Base-by-base conservation (phyloP, 2,113 vertebrate species). In the Hippopotamus amphibius region DNA sequence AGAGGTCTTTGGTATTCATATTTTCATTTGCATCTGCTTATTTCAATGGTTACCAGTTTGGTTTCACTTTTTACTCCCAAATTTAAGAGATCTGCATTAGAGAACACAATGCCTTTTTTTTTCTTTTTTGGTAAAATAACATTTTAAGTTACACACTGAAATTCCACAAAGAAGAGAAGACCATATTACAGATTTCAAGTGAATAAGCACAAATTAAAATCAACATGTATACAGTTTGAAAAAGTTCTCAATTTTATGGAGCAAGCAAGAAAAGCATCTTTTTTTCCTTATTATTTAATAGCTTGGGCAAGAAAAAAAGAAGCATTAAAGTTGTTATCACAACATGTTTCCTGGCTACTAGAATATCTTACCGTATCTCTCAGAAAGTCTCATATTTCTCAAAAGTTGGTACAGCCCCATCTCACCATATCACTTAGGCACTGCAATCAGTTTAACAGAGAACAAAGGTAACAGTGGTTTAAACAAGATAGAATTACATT, bases 1-100 rank as follows among this genome's bases (percentile, higher is more conserved):
- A 68, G 63, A 43, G 7, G 68, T 21, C 53, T 43, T 86, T 65
- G 6, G 37, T n/a, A 41, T 46, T 57, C 30, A 21, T 46, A 59
- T 77, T 77, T 57, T 28, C 63, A 10, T 86, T 53, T 77, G 26
- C 69, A 46, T 21, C 53, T 61, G 72, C 63, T 79, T 59, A 66
- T n/a, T 90, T 53, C 21, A 46, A 9, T n/a, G 43, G 30, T 48
- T 41, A 26, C 16, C 57, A 46, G 10, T 79, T 6, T 50, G 19
- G 16, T 41, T 83, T 66, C 61, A 43, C 71, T 77, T 57, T 61
- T 82, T 59, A 72, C 30, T 19, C 11, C 24, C 12, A 28, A 68
- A 86, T 76, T 96, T 13, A 92, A 94, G 65, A 88, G 48, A 72
- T 65, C 46, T 93, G 5, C 6, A 76, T 59, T 63, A 83, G 37